Conservation (phyloP, 2,888 invertebrate species). For the Coenonympha glycerion region DNA sequence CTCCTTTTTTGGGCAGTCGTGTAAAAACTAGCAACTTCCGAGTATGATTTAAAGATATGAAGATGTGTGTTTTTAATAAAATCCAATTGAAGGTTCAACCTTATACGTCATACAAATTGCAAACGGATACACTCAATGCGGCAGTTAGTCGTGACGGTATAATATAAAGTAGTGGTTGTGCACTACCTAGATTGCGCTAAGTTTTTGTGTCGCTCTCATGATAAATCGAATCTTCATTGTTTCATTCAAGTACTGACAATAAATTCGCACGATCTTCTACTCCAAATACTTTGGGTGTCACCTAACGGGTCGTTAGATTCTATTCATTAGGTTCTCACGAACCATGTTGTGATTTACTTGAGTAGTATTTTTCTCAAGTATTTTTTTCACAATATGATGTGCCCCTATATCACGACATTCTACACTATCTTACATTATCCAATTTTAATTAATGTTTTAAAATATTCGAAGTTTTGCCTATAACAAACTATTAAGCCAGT, state of each 20-base stretch:
- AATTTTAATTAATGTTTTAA: too few relatives aligned
- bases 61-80: slow-evolving; percentile 5
- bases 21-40: slow-evolving; percentile 1
- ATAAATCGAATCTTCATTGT: slow-evolving; percentile 21
- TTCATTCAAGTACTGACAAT: slow-evolving; percentile 15
- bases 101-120: slow-evolving; percentile 12
- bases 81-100: slow-evolving; percentile 1
- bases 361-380: neutral
- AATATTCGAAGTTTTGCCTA: too few relatives aligned
- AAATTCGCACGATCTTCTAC: slow-evolving; percentile 54
- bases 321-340: slow-evolving; percentile 25
- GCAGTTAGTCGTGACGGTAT: slow-evolving; percentile 15
- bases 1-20: too few relatives aligned
- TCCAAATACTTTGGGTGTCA: slow-evolving; percentile 40
- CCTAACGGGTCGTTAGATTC: slow-evolving; percentile 40
- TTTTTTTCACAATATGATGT: too few relatives aligned
- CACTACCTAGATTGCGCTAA: slow-evolving; percentile 7
- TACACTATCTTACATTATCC: too few relatives aligned
- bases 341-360: neutral
- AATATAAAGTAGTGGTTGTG: slow-evolving; percentile 18
- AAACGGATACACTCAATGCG: slow-evolving; percentile 7
- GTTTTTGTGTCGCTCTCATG: slow-evolving; percentile 18
- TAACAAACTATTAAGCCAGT: too few relatives aligned
- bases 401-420: too few relatives aligned
- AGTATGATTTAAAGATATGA: slow-evolving; percentile 3